Evolutionary conservation across 2,797 vertebrate genomes (phyloP), one percentile per base, ranked within the genome.

Genomic region (Poeciliopsis infans): DNA sequence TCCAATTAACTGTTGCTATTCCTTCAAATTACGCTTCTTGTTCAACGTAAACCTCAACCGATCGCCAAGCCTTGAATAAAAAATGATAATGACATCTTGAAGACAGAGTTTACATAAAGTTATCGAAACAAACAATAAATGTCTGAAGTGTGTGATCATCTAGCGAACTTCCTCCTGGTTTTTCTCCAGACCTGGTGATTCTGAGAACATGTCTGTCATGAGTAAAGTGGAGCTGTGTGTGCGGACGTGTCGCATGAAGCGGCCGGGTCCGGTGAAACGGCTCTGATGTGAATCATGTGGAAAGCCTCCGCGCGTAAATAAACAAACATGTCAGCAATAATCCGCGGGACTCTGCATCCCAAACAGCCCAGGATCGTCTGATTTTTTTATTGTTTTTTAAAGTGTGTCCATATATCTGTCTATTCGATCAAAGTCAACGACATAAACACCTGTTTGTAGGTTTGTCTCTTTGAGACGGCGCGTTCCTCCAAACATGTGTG

Each of bases 241-340:
- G 41, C 11, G 10, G 75, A 81, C 36, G 79, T 41, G 45, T 75
- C 59, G 61, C 2, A 45, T 31, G 20, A 79, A 59, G 80, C 11
- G 5, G 36, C 28, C 1, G 39, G 5, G 72, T 70, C 78, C 69
- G 69, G 74, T 79, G 13, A 83, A 73, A 70, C 0, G 55, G 75
- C 59, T 45, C 25, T 68, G 75, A 28, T 33, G 76, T 51, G 74
- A 74, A 55, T 64, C 33, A 81, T 85, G 80, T 83, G 84, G 77
- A 75, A n/a, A 84, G 68, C 23, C 78, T 75, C 51, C 47, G 25
- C 2, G n/a, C 18, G 25, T 82, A 86, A 89, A 85, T 79, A 84
- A 88, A 87, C 87, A 86, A 81, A 92, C 49, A 80, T 81, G 77
- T 84, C 82, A 66, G 53, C 75, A 88, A 80, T 84, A 83, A 87